phyloP scores from a whole-genome alignment of 23 tunicate genomes.

The Pegea sp. region DNA sequence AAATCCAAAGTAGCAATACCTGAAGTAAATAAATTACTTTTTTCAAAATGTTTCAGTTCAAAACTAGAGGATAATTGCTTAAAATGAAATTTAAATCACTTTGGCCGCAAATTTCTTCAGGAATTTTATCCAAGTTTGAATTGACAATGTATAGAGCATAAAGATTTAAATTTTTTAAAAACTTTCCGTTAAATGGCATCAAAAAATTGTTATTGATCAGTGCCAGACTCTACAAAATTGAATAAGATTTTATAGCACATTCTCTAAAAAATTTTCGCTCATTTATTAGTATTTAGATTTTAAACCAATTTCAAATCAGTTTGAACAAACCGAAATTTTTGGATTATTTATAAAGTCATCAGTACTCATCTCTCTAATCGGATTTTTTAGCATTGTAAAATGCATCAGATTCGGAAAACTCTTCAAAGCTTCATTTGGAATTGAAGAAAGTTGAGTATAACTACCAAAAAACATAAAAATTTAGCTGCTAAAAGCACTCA shows the following conservation, averaged over 20 bases:
- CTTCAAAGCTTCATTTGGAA: conserved; percentile 42
- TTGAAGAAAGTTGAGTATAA: conserved; percentile 8
- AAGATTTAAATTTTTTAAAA: not conserved
- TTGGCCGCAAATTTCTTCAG: not conserved
- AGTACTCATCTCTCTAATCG: conserved; percentile 2
- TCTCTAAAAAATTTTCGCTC: too few species aligned
- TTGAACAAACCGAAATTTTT: conserved; percentile 15
- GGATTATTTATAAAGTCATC: conserved; percentile 20
- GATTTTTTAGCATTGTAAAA: conserved; percentile 15
- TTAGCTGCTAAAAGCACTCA: not conserved
- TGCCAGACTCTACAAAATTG: not conserved
- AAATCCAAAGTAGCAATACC: too few species aligned
- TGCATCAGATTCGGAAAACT: conserved; percentile 29
- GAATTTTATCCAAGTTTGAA: not conserved
- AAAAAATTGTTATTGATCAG: not conserved
- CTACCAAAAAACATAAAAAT: conserved; percentile 7
- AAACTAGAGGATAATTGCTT: too few species aligned
- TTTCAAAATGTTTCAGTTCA: too few species aligned
- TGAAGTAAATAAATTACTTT: too few species aligned
- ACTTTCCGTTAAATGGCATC: not conserved
- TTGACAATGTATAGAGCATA: not conserved
- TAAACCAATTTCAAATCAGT: too few species aligned
- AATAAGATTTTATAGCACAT: too few species aligned
- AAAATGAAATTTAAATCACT: too few species aligned
- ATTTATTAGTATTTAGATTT: too few species aligned